Evolutionary conservation across 2,113 vertebrate species (phyloP), one percentile per base, ranked within the genome.

Genomic region (Macaca fascicularis): DNA sequence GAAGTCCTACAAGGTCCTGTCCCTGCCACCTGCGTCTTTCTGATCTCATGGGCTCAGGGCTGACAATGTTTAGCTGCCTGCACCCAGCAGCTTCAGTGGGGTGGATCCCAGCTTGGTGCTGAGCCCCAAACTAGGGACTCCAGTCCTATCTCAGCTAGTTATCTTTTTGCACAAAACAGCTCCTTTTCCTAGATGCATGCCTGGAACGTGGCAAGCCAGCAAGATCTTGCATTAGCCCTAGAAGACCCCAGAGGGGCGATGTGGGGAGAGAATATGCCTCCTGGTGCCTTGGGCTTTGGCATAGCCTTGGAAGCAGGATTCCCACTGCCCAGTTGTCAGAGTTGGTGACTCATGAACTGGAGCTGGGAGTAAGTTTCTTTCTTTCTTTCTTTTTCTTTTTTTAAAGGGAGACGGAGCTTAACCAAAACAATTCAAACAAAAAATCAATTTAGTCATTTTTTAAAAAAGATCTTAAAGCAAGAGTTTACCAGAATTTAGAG

Each of bases 401-500:
- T 64, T 64, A 52, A 94, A 90, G 79, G 52, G 69, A 92, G 72
- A 86, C 32, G 43, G 67, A 87, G 35, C 64, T 78, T 96, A 92
- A 85, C 90, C 64, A 92, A 90, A 97, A 90, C 81, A 96, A 82
- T 93, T 88, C 74, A 79, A 96, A 88, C 27, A 94, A 82, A 94
- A 96, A 95, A 95, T 91, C 59, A 72, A 80, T 96, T 55, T 93
- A 93, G 89, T 95, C 74, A 75, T 45, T 92, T 93, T 88, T 96
- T 50, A 5, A 43, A 38, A 12, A 5, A 94, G 50, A 95, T 95
- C 90, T 96, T 96, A 88, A 89, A 98, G 55, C 81, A 97, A 76
- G 13, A 87, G 25, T 93, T 97, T 87, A 95, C 86, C 75, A 97
- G 70, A 80, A 97, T 96, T 93, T 89, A 76, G 40, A 82, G 95